A percentile compares a stretch with the other conserved stretches of the same genome.
phyloP scores from a whole-genome alignment of 2,888 invertebrate genomes.

The Frankliniella intonsa region DNA sequence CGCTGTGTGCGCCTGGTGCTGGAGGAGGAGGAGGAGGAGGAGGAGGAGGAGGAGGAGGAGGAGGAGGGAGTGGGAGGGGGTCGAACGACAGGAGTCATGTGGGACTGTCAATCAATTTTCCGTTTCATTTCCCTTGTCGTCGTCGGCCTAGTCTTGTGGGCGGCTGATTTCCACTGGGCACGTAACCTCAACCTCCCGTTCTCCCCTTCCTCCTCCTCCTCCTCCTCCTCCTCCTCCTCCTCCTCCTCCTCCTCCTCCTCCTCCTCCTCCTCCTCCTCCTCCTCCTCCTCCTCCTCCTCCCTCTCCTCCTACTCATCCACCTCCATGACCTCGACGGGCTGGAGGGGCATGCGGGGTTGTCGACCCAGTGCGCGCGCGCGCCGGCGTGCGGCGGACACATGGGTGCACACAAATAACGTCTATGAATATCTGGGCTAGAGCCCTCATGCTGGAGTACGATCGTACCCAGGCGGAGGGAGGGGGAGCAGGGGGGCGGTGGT shows the following conservation, averaged over 20 bases:
- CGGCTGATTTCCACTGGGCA: neutral
- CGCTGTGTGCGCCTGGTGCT: neutral
- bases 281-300: neutral
- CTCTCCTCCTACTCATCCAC: neutral
- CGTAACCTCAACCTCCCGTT: neutral
- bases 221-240: neutral
- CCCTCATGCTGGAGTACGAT: too few species aligned
- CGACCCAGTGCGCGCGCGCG: neutral
- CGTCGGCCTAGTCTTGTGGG: neutral
- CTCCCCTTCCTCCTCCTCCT: neutral
- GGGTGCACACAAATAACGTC: neutral
- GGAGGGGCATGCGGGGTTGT: neutral
- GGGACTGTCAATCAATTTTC: conserved; percentile 23
- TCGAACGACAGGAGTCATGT: neutral
- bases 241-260: neutral
- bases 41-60: too few species aligned
- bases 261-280: neutral
- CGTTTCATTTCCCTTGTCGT: neutral
- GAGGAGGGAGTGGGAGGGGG: neutral
- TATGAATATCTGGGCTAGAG: neutral
- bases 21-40: too few species aligned
- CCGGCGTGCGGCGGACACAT: neutral
- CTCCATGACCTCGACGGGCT: neutral
- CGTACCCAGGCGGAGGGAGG: neutral
- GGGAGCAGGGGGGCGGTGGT: too few species aligned